A percentile compares a stretch with the other conserved stretches of the same genome.
phyloP scores from a whole-genome alignment of 2,797 vertebrate species.

The Myripristis jacobus region DNA sequence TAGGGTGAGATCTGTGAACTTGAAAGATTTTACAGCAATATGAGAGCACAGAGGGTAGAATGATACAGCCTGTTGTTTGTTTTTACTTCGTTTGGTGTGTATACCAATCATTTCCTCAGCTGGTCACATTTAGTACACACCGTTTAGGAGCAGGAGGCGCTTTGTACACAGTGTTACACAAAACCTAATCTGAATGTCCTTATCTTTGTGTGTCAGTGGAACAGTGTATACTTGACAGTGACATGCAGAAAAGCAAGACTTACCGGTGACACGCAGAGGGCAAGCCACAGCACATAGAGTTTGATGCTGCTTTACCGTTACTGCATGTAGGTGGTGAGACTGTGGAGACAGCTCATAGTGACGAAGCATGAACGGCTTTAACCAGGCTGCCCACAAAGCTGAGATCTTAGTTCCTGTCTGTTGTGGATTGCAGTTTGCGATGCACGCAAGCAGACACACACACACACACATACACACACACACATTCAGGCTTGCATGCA shows the following conservation, averaged over 20 bases:
- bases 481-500: constrained; percentile 1
- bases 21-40: background rate
- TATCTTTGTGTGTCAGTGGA: constrained; percentile 20
- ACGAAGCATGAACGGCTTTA: constrained; percentile 70
- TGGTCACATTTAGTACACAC: constrained; percentile 3
- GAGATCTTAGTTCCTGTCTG: constrained; percentile 76
- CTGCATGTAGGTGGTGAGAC: constrained; percentile 35
- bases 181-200: background rate
- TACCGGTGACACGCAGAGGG: constrained; percentile 40
- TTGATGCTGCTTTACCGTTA: constrained; percentile 30
- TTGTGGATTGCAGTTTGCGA: constrained; percentile 54
- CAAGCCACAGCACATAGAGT: constrained; percentile 55
- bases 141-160: background rate
- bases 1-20: constrained; percentile 9
- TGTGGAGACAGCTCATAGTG: constrained; percentile 58
- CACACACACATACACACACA: constrained; percentile 3
- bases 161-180: background rate
- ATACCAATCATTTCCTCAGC: constrained; percentile 20
- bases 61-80: constrained; percentile 24
- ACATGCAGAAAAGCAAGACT: constrained; percentile 31
- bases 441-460: constrained; percentile 12
- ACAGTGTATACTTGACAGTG: constrained; percentile 16
- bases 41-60: background rate
- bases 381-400: constrained; percentile 66
- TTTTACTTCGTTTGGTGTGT: constrained; percentile 17